These are phyloP conservation scores for Lytechinus variegatus DNA, from an alignment of 35 echinoderm and acorn worm species.

Conservation along the genomic window DNA sequence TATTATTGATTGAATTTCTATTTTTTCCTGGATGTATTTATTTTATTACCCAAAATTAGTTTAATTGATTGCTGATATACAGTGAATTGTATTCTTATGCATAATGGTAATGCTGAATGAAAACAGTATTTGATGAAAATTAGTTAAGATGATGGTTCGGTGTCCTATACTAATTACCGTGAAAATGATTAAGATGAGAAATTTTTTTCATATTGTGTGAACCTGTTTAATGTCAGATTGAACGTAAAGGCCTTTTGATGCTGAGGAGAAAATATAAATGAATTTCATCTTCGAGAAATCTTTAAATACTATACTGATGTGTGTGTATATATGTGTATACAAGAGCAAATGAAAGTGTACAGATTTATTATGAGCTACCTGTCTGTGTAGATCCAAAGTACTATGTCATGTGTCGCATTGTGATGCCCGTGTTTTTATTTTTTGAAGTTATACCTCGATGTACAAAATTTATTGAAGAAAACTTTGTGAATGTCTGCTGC, in stretches of 20 bases:
- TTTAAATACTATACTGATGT: not conserved
- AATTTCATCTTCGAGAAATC: not conserved
- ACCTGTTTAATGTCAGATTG: not conserved
- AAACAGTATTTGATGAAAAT: not conserved
- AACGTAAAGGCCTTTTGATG: not conserved
- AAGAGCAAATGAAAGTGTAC: constrained; percentile 23
- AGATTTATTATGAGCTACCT: constrained; percentile 32
- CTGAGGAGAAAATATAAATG: not conserved
- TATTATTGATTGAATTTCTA: not conserved
- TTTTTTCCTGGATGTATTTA: no score
- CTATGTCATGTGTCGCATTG: constrained; percentile 25
- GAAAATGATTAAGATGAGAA: not conserved
- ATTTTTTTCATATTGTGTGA: not conserved
- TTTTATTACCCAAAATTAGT: not conserved
- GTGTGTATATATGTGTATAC: constrained; percentile 36
- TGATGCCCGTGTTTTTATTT: constrained; percentile 50
- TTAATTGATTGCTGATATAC: not conserved
- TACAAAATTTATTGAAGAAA: constrained; percentile 43
- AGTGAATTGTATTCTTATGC: not conserved
- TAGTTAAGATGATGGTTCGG: not conserved
- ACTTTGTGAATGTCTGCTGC: constrained; percentile 33
- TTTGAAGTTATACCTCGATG: constrained; percentile 53
- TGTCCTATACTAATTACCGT: not conserved
- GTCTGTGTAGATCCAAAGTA: constrained; percentile 46
- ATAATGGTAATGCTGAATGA: not conserved